Evolutionary conservation across 2,113 vertebrate species (phyloP).

Genomic region (Lasiurus borealis): DNA sequence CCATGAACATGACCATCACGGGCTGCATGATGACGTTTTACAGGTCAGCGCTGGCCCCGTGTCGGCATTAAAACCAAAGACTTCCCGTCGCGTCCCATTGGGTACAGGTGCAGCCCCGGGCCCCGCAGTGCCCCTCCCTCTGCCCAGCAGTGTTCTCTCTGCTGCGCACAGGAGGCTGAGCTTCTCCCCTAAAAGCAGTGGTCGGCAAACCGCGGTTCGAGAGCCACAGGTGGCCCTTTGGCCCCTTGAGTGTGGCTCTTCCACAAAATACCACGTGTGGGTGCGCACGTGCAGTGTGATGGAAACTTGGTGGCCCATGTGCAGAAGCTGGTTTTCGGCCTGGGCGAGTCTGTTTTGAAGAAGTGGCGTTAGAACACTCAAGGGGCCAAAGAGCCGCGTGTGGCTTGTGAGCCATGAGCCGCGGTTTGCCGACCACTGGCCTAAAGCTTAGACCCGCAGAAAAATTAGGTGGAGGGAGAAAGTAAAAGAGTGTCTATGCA

Average conservation of each 20-base stretch:
- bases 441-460: constrained; percentile 48
- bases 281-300: too few species aligned
- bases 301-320: too few species aligned
- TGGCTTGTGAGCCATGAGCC: too few species aligned
- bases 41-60: constrained; percentile 87
- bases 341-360: too few species aligned
- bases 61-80: background rate
- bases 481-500: background rate
- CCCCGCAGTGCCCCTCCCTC: background rate
- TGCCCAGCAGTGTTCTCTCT: background rate
- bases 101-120: background rate
- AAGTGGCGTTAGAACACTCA: too few species aligned
- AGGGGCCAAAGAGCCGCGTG: too few species aligned
- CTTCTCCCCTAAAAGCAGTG: background rate
- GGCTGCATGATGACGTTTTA: constrained; percentile 99
- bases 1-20: constrained; percentile 99
- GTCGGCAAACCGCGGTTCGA: too few species aligned
- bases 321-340: too few species aligned
- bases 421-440: too few species aligned
- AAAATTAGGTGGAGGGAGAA: constrained; percentile 44
- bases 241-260: too few species aligned
- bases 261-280: too few species aligned
- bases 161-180: background rate
- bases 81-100: background rate
- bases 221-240: too few species aligned